phyloP scores from a whole-genome alignment of 2,888 invertebrate species.

The Cryptocephalus primarius region DNA sequence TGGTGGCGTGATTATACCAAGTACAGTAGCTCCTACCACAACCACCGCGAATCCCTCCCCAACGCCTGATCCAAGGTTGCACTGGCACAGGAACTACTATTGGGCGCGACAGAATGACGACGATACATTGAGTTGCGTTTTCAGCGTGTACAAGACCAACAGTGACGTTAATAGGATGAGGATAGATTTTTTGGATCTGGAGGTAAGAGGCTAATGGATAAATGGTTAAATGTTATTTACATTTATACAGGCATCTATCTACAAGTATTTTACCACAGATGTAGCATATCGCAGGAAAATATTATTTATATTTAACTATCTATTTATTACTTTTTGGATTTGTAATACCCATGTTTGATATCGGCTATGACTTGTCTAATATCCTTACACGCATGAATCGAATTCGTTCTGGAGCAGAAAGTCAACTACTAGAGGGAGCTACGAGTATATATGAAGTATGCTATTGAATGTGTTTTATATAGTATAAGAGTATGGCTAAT shows the following conservation, averaged over 20 bases:
- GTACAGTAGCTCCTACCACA: constrained; percentile 12
- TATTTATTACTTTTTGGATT: neutral
- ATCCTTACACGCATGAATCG: too few relatives aligned
- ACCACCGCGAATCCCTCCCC: constrained; percentile 17
- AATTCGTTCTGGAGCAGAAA: too few relatives aligned
- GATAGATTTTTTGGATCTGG: constrained; percentile 58
- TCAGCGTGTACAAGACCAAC: constrained; percentile 51
- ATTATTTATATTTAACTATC: too few relatives aligned
- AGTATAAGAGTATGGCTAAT: too few relatives aligned
- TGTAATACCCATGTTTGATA: neutral
- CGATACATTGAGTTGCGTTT: constrained; percentile 48
- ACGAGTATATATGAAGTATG: too few relatives aligned
- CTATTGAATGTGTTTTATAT: too few relatives aligned
- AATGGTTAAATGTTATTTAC: constrained; percentile 5
- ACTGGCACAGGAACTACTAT: constrained; percentile 3
- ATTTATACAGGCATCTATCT: neutral
- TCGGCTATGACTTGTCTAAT: neutral
- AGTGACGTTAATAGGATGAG: constrained; percentile 54
- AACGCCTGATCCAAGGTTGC: constrained; percentile 25
- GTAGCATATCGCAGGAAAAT: neutral
- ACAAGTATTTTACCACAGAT: neutral
- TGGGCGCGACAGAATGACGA: constrained; percentile 30
- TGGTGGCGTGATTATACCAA: constrained; percentile 21
- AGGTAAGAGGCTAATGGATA: constrained; percentile 48
- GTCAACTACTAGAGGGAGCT: too few relatives aligned